Evolutionary conservation across 2,113 vertebrate genomes (phyloP).

Genomic region (Petromus typicus): DNA sequence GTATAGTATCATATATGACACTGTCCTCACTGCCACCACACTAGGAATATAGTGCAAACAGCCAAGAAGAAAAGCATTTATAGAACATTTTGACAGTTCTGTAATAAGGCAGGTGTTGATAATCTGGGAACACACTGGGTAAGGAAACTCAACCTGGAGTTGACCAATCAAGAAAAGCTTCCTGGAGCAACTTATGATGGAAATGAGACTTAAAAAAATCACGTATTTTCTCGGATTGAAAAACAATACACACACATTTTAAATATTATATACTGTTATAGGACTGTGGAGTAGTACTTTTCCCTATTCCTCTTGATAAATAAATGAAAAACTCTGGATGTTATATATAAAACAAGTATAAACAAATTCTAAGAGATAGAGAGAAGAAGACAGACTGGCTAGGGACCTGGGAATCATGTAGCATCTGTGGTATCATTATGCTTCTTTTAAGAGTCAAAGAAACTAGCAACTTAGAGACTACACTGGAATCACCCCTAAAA

Average conservation of each 20-base stretch:
- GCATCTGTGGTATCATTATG: neutral
- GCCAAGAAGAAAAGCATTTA: neutral
- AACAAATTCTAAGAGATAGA: neutral
- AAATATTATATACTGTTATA: neutral
- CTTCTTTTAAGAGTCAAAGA: neutral
- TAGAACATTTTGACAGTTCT: neutral
- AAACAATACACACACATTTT: conserved; percentile 6
- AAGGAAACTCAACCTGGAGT: neutral
- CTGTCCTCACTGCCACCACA: neutral
- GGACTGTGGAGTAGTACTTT: neutral
- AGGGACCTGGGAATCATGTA: neutral
- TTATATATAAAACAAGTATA: neutral
- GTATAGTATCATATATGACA: neutral
- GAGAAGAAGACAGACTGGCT: neutral
- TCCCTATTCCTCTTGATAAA: neutral
- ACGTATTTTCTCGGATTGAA: conserved; percentile 16
- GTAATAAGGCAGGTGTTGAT: neutral
- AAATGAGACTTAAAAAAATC: neutral
- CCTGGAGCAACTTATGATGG: neutral
- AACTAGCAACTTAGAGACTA: neutral
- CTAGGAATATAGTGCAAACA: neutral
- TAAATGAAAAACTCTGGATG: neutral
- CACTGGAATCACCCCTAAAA: too few relatives aligned
- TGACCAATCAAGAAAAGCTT: neutral
- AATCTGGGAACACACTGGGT: neutral